A percentile compares a stretch with the other conserved stretches of the same genome.
These are phyloP conservation scores for Hyperoodon ampullatus DNA, from an alignment of 2,113 vertebrate genomes.

Conservation along the genomic window DNA sequence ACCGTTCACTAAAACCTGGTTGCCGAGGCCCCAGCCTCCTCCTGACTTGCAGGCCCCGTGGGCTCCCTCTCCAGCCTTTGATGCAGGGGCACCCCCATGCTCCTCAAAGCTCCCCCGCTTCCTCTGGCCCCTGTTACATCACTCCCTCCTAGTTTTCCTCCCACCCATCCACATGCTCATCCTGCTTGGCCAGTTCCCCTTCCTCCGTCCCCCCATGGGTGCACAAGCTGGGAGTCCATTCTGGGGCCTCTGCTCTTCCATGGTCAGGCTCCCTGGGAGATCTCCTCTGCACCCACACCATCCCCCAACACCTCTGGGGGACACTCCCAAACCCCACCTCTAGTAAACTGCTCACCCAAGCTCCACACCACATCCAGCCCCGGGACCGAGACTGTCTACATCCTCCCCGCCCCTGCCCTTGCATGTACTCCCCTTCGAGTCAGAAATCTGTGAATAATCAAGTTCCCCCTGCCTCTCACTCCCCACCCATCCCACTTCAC, in stretches of 20 bases:
- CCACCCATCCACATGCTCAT: fast-evolving
- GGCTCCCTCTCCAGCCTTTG: neutral
- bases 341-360: neutral
- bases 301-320: neutral
- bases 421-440: neutral
- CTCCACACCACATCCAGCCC: fast-evolving
- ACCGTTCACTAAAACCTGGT: neutral
- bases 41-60: neutral
- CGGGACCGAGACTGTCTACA: neutral
- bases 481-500: neutral
- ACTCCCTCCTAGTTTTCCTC: fast-evolving
- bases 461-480: fast-evolving
- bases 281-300: neutral
- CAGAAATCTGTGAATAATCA: neutral
- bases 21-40: neutral
- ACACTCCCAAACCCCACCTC: neutral
- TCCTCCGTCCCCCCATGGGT: neutral
- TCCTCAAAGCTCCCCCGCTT: too few species aligned
- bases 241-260: neutral
- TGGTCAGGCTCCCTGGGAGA: neutral
- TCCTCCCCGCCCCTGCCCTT: fast-evolving
- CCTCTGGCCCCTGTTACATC: neutral
- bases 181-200: neutral
- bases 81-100: neutral
- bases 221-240: neutral